Base-by-base conservation (phyloP, 2,797 vertebrate species). In the Epinephelus malabaricus region DNA sequence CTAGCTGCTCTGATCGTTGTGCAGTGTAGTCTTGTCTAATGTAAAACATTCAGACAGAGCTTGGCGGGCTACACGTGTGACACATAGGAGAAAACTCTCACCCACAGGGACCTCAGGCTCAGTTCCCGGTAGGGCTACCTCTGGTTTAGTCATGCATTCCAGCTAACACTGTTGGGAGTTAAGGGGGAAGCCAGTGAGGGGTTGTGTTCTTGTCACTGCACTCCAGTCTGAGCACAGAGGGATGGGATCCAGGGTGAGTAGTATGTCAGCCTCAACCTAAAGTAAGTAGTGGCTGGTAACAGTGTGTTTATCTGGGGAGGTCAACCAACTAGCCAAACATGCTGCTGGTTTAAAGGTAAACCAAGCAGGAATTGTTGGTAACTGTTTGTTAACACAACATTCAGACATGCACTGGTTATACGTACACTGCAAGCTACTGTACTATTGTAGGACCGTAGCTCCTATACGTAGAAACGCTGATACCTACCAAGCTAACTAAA, bases 61-160 rank as follows among this genome's bases (percentile, higher is more conserved):
- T 60, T 72, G 40, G 74, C 68, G 4, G 11, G 27, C 27, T 15
- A 47, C n/a, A 73, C 2, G 14, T 56, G 50, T 73, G 45, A 76
- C 49, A 70, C 72, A 63, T 49, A 13, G 46, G 46, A 23, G 64
- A 54, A 54, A 69, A 59, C 55, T 56, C 60, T 73, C 70, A 17
- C 51, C 49, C 62, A 21, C 45, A 25, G 49, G 61, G 73, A 66
- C 45, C 27, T 43, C 9, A 38, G 66, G n/a, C 65, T 66, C 17
- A 47, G 5, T 68, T 84, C 55, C 69, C 3, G 69, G 73, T 69
- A 40, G 50, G 5, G 10, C 30, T 50, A 45, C 50, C 46, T 72
- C 46, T 34, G 60, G 67, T 30, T 82, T 69, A 76, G 70, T 89
- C 84, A 77, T 9, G 54, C 70, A 65, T 82, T 75, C 66, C 79